Base-by-base conservation (phyloP, 92 coral and sea anemone genomes). In the Epizoanthus illoricatus region DNA sequence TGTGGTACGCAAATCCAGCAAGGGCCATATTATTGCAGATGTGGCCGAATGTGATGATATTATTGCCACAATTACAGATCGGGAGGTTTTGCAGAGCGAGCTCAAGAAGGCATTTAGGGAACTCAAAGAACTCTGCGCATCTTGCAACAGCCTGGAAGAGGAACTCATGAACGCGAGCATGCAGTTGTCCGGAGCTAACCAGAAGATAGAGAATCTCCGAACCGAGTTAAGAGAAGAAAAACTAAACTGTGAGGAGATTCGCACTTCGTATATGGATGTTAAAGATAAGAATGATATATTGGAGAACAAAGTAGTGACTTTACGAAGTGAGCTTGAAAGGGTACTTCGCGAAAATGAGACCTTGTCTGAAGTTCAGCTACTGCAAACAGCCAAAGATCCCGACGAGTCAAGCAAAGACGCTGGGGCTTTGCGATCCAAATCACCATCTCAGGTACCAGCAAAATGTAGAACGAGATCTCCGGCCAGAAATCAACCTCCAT, bases 121-220 rank as follows among this genome's bases (percentile, higher is more conserved):
- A 57, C 58, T 84, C 21, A 66, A 71, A 57, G 85, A 84, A 17
- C 85, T 89, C n/a, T 88, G 65, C 63, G 85, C 81, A 45, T 84
- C 91, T 10, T 87, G 88, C 76, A 93, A 93, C 13, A 92, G 85
- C 74, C 88, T 93, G 74, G 94, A 93, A 54, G 94, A 93, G 39
- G 97, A 93, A 65, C 91, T 93, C 23, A 84, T 88, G 45, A 90
- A 88, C 75, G 92, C 89, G 41, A 85, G 90, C 71, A 90, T 90
- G 12, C 94, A 93, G 84, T 80, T 93, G 3, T 88, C 92, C 43
- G 91, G 91, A 49, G 92, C 94, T 9, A 91, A 93, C 74, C 85
- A 84, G 81, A 90, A 90, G 19, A 90, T 90, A 56, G 85, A 87
- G 16, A 86, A 74, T 36, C 85, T 93, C 74, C 94, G 91, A 79